Evolutionary conservation across 2,797 vertebrate species (phyloP).

Genomic region (Salarias fasciatus): DNA sequence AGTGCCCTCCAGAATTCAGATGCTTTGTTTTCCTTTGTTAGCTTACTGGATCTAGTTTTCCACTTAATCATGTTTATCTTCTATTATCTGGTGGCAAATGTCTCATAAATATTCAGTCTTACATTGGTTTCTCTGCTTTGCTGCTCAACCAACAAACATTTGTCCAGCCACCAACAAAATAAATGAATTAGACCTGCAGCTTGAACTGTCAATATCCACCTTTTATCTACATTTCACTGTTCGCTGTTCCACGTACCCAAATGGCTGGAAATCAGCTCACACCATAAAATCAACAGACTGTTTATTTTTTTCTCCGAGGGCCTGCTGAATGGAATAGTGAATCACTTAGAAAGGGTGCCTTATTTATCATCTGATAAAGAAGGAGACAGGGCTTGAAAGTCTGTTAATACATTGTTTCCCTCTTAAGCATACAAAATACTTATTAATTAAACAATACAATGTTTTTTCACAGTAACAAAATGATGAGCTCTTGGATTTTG

Average conservation of each 20-base stretch:
- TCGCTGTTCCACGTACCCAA: slow-evolving; percentile 20
- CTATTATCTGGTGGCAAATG: slow-evolving; percentile 41
- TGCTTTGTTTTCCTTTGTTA: slow-evolving; percentile 19
- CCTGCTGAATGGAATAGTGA: slow-evolving; percentile 3
- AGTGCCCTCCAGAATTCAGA: slow-evolving; percentile 6
- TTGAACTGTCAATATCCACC: slow-evolving; percentile 28
- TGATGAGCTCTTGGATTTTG: too few species aligned
- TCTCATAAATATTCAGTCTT: slow-evolving; percentile 43
- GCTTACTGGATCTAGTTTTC: slow-evolving; percentile 6
- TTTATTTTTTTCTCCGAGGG: slow-evolving; percentile 2
- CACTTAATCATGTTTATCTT: slow-evolving; percentile 25
- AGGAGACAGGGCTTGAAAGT: not conserved
- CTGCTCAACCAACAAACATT: slow-evolving; percentile 25
- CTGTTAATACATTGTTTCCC: not conserved
- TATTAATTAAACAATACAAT: too few species aligned
- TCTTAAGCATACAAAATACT: too few species aligned
- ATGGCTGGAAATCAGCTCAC: slow-evolving; percentile 31
- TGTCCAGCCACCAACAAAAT: slow-evolving; percentile 21
- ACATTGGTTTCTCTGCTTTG: slow-evolving; percentile 22
- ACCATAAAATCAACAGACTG: slow-evolving; percentile 19
- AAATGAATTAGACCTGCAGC: slow-evolving; percentile 39
- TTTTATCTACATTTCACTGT: slow-evolving; percentile 21
- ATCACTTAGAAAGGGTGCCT: slow-evolving; percentile 11
- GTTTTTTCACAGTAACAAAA: too few species aligned
- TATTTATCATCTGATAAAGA: slow-evolving; percentile 11